These are phyloP conservation scores for Congeria kusceri DNA, from an alignment of 2,888 invertebrate genomes.

Conservation along the genomic window DNA sequence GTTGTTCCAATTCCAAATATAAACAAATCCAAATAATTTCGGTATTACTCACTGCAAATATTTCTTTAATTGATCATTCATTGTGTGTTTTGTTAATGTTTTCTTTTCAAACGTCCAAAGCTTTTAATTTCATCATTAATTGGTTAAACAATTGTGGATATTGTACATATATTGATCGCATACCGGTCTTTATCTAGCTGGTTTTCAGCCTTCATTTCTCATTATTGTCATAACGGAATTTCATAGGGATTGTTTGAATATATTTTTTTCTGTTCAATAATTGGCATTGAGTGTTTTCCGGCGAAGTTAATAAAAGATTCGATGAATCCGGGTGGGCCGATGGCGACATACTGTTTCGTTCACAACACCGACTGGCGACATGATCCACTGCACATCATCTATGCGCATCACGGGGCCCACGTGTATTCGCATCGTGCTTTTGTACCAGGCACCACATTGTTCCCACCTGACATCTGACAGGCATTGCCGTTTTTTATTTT, in stretches of 20 bases:
- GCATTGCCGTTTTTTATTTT: no score
- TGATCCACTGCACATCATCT: no score
- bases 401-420: no score
- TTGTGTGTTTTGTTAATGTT: neutral
- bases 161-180: constrained; percentile 2
- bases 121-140: constrained; percentile 56
- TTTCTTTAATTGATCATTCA: constrained; percentile 23
- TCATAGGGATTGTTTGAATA: constrained; percentile 1
- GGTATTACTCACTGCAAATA: constrained; percentile 22
- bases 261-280: neutral
- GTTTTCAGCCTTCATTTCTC: constrained; percentile 2
- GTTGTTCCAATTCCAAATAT: neutral
- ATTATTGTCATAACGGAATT: neutral
- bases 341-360: neutral
- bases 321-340: neutral
- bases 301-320: constrained; percentile 1
- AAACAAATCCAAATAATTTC: constrained; percentile 4
- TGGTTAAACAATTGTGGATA: constrained; percentile 61
- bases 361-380: no score
- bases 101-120: constrained; percentile 8
- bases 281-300: constrained; percentile 1
- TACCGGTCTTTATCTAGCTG: neutral
- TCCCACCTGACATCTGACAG: no score
- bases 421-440: no score
- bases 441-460: no score